These are phyloP conservation scores for Pseudocheirus occidentalis DNA, from an alignment of 2,797 vertebrate species.

Conservation along the genomic window DNA sequence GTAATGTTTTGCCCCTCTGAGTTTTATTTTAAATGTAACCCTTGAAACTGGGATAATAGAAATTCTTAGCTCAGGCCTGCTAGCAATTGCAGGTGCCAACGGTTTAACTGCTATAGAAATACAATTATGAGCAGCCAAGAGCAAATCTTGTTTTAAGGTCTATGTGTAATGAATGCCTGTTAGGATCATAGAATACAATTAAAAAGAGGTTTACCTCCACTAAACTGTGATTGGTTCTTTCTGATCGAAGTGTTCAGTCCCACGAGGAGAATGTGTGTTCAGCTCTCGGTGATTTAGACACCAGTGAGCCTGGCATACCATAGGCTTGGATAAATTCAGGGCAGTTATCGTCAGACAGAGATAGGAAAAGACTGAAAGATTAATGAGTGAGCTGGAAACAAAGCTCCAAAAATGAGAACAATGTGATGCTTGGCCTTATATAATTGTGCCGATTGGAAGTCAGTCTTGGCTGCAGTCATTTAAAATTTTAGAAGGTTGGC, in stretches of 20 bases:
- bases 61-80: slow-evolving; percentile 76
- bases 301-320: slow-evolving; percentile 69
- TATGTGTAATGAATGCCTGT: slow-evolving; percentile 80
- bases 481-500: slow-evolving; percentile 78
- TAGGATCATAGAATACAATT: slow-evolving; percentile 79
- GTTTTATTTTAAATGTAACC: slow-evolving; percentile 82
- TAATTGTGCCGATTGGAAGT: slow-evolving; percentile 75
- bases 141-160: slow-evolving; percentile 78
- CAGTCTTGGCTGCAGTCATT: slow-evolving; percentile 67
- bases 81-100: slow-evolving; percentile 77
- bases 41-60: slow-evolving; percentile 77
- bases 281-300: slow-evolving; percentile 70
- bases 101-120: slow-evolving; percentile 79
- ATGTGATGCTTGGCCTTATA: slow-evolving; percentile 76
- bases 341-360: slow-evolving; percentile 79
- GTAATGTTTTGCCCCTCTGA: slow-evolving; percentile 78
- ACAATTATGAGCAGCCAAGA: slow-evolving; percentile 80
- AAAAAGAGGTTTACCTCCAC: slow-evolving; percentile 74
- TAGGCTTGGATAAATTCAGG: slow-evolving; percentile 79
- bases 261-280: slow-evolving; percentile 63
- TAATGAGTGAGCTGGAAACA: slow-evolving; percentile 83
- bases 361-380: slow-evolving; percentile 83
- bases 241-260: slow-evolving; percentile 48
- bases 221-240: slow-evolving; percentile 49
- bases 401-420: slow-evolving; percentile 80